phyloP scores from a whole-genome alignment of 1,140 invertebrate genomes.

The Dendrolimus punctatus region DNA sequence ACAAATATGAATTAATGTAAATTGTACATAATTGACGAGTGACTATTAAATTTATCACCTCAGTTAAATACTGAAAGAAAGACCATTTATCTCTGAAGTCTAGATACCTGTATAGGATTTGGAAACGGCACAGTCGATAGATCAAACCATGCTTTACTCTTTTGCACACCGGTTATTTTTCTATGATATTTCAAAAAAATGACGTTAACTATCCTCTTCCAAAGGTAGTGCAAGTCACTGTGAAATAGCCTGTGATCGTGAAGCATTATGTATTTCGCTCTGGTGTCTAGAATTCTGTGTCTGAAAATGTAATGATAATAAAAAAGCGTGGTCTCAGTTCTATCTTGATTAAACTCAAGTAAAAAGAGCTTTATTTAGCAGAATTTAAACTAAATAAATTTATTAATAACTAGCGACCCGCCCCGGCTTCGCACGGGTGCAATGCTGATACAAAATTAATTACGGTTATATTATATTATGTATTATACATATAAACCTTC shows the following conservation, averaged over 20 bases:
- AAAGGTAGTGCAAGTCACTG: conserved; percentile 79
- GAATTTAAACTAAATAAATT: too few relatives aligned
- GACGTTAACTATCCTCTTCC: conserved; percentile 83
- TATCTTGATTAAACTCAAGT: too few relatives aligned
- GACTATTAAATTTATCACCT: too few relatives aligned
- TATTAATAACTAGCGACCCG: too few relatives aligned
- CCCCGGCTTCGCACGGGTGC: too few relatives aligned
- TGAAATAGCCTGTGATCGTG: conserved; percentile 79
- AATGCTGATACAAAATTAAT: too few relatives aligned
- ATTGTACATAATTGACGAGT: too few relatives aligned
- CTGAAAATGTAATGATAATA: conserved; percentile 53
- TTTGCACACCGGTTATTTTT: conserved; percentile 25
- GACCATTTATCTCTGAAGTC: neutral
- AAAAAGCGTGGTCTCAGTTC: neutral
- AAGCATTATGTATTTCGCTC: conserved; percentile 78
- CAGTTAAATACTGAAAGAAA: too few relatives aligned
- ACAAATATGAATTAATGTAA: too few relatives aligned
- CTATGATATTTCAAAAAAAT: conserved; percentile 78
- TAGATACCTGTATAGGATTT: conserved; percentile 51
- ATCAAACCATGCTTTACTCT: conserved; percentile 75
- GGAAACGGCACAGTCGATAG: conserved; percentile 82
- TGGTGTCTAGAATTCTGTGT: conserved; percentile 78
- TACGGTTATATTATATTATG: too few relatives aligned
- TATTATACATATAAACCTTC: too few relatives aligned
- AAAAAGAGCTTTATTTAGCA: too few relatives aligned